Evolutionary conservation across 2,888 invertebrate species (phyloP).

Genomic region (Himalopsyche japonica): DNA sequence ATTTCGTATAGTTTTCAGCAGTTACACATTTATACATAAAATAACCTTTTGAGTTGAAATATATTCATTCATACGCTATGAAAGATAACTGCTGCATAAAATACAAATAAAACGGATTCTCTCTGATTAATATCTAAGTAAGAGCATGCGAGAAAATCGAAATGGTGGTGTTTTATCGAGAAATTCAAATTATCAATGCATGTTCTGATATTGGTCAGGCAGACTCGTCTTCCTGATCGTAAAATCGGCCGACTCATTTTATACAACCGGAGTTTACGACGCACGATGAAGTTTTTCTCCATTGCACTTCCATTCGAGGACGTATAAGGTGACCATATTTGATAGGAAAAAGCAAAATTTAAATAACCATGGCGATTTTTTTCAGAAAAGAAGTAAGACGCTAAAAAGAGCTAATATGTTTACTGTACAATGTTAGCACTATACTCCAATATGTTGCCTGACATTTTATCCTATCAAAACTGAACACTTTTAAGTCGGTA

Average conservation of each 20-base stretch:
- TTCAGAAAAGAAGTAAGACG: too few relatives aligned
- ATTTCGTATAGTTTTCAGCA: too few relatives aligned
- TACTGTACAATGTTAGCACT: too few relatives aligned
- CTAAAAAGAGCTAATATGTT: too few relatives aligned
- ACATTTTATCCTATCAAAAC: too few relatives aligned
- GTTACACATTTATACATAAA: too few relatives aligned
- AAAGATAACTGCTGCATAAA: not conserved
- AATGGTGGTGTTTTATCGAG: not conserved
- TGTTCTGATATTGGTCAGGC: slow-evolving; percentile 15
- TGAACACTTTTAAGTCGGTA: too few relatives aligned
- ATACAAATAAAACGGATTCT: not conserved
- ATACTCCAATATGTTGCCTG: too few relatives aligned
- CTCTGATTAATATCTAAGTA: not conserved
- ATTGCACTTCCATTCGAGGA: not conserved
- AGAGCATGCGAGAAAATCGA: not conserved
- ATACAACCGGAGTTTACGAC: slow-evolving; percentile 30
- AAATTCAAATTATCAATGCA: slow-evolving; percentile 33
- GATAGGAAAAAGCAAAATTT: not conserved
- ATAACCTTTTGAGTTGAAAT: too few relatives aligned
- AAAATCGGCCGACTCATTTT: slow-evolving; percentile 27
- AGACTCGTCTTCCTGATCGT: slow-evolving; percentile 11
- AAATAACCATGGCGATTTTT: too few relatives aligned
- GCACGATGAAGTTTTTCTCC: slow-evolving; percentile 17
- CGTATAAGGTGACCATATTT: not conserved
- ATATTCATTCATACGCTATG: not conserved